These are phyloP conservation scores for Colius striatus DNA, from an alignment of 2,113 vertebrate genomes.

Conservation along the genomic window DNA sequence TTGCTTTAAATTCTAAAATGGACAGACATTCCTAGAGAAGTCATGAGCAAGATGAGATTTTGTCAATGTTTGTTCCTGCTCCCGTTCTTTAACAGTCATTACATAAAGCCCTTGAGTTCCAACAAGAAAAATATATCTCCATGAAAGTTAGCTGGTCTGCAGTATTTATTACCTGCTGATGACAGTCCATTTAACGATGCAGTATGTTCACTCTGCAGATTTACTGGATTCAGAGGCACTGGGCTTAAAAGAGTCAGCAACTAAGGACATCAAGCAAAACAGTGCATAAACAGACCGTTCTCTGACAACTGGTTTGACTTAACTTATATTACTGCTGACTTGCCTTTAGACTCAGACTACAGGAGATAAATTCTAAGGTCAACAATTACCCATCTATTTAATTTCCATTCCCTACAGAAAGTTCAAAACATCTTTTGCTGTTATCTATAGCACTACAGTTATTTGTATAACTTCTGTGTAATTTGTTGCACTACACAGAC, in stretches of 20 bases:
- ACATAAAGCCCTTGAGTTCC: neutral
- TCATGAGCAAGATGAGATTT: neutral
- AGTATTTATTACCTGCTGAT: constrained; percentile 55
- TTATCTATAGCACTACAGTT: neutral
- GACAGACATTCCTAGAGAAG: neutral
- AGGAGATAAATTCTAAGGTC: neutral
- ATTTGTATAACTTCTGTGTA: neutral
- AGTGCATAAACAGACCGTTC: neutral
- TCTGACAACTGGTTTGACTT: neutral
- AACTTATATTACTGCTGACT: neutral
- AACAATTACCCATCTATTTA: neutral
- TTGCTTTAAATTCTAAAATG: neutral
- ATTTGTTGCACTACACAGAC: neutral
- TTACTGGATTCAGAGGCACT: constrained; percentile 69
- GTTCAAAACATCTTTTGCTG: neutral
- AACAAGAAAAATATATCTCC: neutral
- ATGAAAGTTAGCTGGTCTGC: neutral
- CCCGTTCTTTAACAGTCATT: neutral
- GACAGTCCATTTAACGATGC: neutral
- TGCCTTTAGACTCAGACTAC: neutral
- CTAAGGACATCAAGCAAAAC: constrained; percentile 57
- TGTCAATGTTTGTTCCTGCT: neutral
- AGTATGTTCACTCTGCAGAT: neutral
- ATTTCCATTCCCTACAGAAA: neutral
- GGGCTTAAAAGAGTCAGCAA: constrained; percentile 34